A percentile compares a stretch with the other conserved stretches of the same genome.
Conservation (phyloP, 2,888 invertebrate genomes). For the Agrochola circellaris region DNA sequence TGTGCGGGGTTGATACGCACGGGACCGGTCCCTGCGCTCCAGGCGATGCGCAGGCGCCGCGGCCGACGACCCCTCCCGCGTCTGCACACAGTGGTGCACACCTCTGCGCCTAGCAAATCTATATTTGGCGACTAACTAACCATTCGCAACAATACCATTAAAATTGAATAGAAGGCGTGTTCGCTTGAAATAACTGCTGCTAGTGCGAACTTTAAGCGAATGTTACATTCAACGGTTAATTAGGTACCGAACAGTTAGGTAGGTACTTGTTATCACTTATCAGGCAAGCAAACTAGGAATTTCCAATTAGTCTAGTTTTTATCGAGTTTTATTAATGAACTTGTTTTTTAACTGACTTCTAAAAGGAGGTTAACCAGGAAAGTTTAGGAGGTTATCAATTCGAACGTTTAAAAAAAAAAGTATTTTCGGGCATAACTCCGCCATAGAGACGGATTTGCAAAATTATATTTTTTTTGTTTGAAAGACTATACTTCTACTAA, state of each 20-base stretch:
- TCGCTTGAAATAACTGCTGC: background rate
- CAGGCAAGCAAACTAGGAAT: background rate
- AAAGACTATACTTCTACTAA: too few species aligned
- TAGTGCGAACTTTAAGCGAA: background rate
- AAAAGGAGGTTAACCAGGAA: too few species aligned
- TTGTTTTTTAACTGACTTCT: too few species aligned
- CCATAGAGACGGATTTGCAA: too few species aligned
- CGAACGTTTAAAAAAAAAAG: too few species aligned
- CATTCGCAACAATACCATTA: background rate
- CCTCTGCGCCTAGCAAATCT: background rate
- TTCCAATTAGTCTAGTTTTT: too few species aligned
- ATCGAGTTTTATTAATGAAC: background rate
- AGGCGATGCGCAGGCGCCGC: background rate
- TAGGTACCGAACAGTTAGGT: background rate
- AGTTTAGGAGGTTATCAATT: too few species aligned
- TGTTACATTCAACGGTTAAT: background rate
- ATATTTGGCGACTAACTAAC: conserved; percentile 8
- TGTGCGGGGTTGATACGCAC: background rate
- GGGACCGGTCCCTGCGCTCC: conserved; percentile 8
- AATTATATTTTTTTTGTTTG: too few species aligned
- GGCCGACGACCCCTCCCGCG: conserved; percentile 38
- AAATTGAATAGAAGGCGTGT: background rate
- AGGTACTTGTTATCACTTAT: background rate
- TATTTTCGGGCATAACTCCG: too few species aligned
- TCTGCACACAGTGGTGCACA: background rate